These are phyloP conservation scores for Leptopilina boulardi DNA, from an alignment of 1,140 invertebrate species.

Conservation along the genomic window DNA sequence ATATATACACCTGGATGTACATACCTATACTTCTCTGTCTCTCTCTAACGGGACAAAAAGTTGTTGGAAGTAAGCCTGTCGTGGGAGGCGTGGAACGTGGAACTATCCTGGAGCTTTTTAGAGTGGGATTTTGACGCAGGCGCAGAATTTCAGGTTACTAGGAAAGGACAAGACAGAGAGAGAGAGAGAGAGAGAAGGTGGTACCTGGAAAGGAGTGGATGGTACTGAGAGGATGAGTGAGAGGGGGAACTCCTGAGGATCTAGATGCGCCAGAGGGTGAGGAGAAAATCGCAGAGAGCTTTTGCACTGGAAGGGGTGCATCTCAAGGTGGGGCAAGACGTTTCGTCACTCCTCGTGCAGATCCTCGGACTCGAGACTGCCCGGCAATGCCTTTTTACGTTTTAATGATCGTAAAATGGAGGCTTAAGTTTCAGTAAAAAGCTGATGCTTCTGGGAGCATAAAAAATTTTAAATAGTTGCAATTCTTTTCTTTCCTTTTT, in stretches of 20 bases:
- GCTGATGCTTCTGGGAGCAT: neutral
- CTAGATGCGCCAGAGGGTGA: constrained; percentile 35
- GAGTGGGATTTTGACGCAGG: constrained; percentile 61
- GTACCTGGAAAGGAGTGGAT: constrained; percentile 17
- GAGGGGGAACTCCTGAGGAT: constrained; percentile 40
- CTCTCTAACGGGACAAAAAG: constrained; percentile 54
- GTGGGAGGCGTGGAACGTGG: constrained; percentile 69
- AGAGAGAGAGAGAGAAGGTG: constrained; percentile 41
- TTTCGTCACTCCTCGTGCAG: constrained; percentile 40
- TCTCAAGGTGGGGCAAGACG: constrained; percentile 41
- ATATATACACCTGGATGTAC: neutral
- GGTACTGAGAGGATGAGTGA: constrained; percentile 19
- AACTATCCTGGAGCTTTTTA: constrained; percentile 51
- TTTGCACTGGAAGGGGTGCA: constrained; percentile 23
- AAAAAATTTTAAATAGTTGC: constrained; percentile 8
- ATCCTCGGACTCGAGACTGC: constrained; percentile 35
- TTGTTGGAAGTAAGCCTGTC: constrained; percentile 66
- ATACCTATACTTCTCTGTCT: neutral
- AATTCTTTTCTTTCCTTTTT: neutral
- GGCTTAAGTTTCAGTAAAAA: neutral
- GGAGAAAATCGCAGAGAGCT: constrained; percentile 28
- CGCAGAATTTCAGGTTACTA: constrained; percentile 55
- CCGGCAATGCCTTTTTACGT: neutral
- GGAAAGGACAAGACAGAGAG: constrained; percentile 44
- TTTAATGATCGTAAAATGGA: constrained; percentile 20